A percentile compares a stretch with the other conserved stretches of the same genome.
phyloP scores from a whole-genome alignment of 2,888 invertebrate species.

The Drosophila macrospina region DNA sequence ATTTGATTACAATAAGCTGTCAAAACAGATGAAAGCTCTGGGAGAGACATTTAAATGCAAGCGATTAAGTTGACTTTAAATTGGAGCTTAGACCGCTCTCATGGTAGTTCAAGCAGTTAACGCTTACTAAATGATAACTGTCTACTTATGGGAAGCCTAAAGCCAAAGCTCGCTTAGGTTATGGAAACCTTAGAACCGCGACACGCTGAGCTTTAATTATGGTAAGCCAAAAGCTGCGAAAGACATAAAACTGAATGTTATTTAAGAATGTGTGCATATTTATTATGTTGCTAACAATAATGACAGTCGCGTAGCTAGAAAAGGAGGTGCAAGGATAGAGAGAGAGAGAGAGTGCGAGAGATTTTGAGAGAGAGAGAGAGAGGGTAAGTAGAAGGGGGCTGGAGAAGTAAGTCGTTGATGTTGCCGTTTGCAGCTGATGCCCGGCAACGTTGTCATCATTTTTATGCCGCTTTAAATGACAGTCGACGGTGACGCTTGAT shows the following conservation, averaged over 20 bases:
- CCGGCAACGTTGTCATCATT: constrained; percentile 57
- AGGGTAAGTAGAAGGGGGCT: neutral
- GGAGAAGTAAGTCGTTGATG: constrained; percentile 28
- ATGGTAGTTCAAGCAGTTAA: constrained; percentile 3
- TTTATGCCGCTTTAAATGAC: constrained; percentile 69
- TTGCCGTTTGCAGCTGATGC: constrained; percentile 58
- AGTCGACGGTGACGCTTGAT: constrained; percentile 53
- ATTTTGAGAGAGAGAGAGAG: neutral
- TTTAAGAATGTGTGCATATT: constrained; percentile 57
- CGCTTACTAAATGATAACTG: constrained; percentile 4
- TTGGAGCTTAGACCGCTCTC: neutral
- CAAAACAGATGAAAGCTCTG: too few relatives aligned
- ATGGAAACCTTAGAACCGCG: neutral
- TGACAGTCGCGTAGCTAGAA: constrained; percentile 23
- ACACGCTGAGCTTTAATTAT: constrained; percentile 45
- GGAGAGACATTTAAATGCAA: too few relatives aligned
- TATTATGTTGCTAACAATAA: constrained; percentile 55
- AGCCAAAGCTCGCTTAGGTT: neutral
- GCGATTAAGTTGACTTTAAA: too few relatives aligned
- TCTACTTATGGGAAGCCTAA: constrained; percentile 1
- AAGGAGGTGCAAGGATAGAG: neutral
- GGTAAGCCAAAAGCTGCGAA: constrained; percentile 34
- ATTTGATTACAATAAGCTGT: too few relatives aligned
- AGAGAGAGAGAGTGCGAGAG: neutral
- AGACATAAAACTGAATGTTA: constrained; percentile 55